phyloP scores from a whole-genome alignment of 2,888 invertebrate genomes.

The Eristalinus sepulchralis region DNA sequence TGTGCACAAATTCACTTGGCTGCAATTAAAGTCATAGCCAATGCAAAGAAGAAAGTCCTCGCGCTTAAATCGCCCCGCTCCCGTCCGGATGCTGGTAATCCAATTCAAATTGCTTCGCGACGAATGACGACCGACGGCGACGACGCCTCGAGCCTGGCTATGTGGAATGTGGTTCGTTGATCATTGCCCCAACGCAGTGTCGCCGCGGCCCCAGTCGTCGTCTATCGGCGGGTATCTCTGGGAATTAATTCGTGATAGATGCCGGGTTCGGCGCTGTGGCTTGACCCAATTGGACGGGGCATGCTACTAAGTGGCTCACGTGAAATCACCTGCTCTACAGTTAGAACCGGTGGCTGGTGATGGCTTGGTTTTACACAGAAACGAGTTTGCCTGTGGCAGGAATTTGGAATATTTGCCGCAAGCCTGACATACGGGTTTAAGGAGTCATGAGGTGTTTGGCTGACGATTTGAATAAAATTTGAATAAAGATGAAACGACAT shows the following conservation, averaged over 20 bases:
- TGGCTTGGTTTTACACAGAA: not conserved
- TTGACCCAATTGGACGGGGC: conserved; percentile 19
- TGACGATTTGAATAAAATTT: conserved; percentile 4
- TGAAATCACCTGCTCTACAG: conserved; percentile 34
- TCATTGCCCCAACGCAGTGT: not conserved
- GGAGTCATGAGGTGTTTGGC: not conserved
- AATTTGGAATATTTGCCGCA: conserved; percentile 1
- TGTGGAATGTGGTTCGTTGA: conserved; percentile 22
- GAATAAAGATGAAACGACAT: not conserved
- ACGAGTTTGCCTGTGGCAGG: not conserved
- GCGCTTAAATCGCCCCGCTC: not conserved
- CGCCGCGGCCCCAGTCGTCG: not conserved
- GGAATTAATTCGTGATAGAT: conserved; percentile 9
- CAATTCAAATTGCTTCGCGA: conserved; percentile 12
- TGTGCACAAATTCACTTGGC: conserved; percentile 23
- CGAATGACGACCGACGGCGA: too few relatives aligned
- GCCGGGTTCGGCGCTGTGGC: not conserved
- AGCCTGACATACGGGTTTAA: conserved; percentile 6
- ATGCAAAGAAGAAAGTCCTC: not conserved
- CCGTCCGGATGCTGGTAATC: conserved; percentile 2
- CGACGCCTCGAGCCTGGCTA: not conserved
- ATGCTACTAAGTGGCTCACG: conserved; percentile 6
- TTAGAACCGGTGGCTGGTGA: not conserved
- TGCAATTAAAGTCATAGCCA: conserved; percentile 27
- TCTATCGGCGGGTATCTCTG: not conserved